Conservation (phyloP, 1,140 invertebrate genomes). For the Hyles vespertilio region DNA sequence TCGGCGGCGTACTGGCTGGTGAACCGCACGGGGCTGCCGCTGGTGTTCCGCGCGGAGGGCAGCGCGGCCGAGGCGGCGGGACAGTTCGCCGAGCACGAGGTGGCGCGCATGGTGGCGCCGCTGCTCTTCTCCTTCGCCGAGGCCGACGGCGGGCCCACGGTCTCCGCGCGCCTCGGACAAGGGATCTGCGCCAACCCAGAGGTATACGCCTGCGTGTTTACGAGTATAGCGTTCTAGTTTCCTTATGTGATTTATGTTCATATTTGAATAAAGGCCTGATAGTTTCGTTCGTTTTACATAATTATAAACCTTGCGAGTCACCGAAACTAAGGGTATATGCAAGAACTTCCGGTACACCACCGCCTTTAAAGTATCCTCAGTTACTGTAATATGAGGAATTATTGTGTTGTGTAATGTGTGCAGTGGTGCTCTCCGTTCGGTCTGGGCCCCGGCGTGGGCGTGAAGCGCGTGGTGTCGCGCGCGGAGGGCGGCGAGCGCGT, state of each 20-base stretch:
- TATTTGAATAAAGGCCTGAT: too few species aligned
- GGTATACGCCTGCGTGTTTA: constrained; percentile 22
- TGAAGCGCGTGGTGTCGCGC: constrained; percentile 66
- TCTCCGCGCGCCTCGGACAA: constrained; percentile 84
- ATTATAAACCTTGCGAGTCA: too few species aligned
- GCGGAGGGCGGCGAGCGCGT: constrained; percentile 78
- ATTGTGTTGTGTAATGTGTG: too few species aligned
- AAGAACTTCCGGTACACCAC: too few species aligned
- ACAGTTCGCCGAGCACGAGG: constrained; percentile 96
- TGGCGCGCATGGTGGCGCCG: constrained; percentile 93
- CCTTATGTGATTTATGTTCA: too few species aligned
- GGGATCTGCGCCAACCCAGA: constrained; percentile 80
- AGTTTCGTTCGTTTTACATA: too few species aligned
- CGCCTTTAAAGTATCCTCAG: too few species aligned
- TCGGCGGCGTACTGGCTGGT: constrained; percentile 96
- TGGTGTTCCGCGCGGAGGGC: constrained; percentile 96
- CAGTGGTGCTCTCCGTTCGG: constrained; percentile 91
- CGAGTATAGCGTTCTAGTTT: too few species aligned
- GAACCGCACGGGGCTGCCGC: constrained; percentile 94
- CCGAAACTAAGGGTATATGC: too few species aligned
- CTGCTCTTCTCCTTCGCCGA: constrained; percentile 96
- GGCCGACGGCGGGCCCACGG: constrained; percentile 83
- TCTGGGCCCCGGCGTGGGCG: constrained; percentile 84
- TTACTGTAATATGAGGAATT: too few species aligned
- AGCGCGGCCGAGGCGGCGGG: constrained; percentile 88